Base-by-base conservation (phyloP, 2,113 vertebrate genomes). In the Jaculus jaculus region DNA sequence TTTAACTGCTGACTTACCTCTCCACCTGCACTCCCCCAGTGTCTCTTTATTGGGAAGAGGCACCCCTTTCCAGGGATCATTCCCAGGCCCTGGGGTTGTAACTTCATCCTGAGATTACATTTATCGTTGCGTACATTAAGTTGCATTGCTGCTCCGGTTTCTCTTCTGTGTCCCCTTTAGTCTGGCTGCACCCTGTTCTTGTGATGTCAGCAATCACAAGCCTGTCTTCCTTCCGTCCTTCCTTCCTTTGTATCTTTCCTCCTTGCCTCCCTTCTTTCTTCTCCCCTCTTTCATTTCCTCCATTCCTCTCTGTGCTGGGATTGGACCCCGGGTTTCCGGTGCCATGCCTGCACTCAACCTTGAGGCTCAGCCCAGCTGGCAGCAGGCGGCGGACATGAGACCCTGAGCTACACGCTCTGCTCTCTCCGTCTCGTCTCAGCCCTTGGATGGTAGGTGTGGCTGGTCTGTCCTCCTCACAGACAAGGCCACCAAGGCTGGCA, bases 401-500 rank as follows among this genome's bases (percentile, higher is more conserved):
- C 61, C 39, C 9, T 51, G 17, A 7, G 1, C 39, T 84, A 10
- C 7, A 16, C 42, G 3, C 23, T 30, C 65, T 66, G 9, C 26
- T 18, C 28, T 28, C 39, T 65, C 63, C 5, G 0, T 23, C 20
- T 58, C 77, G 11, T 37, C 32, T 66, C 37, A 66, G 18, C 39
- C 65, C 15, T 47, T 10, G 39, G 39, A 30, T 16, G 54, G 54
- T 16, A 68, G 28, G 47, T 18, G 81, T 13, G 39, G 8, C 26
- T 4, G 3, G 39, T 60, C 20, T 21, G 12, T 16, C 23, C 24
- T 2, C 54, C 92, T 85, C 23, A 39, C 61, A 75, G 61, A 54
- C 39, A 77, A 72, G n/a, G 42, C 92, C 66, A 87, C 81, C 60
- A 88, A 86, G 94, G 34, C n/a, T 80, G 30, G 24, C 7, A 54